Base-by-base conservation (phyloP, 30 jellyfish, hydroid and myxozoan genomes). In the Morbakka virulenta region DNA sequence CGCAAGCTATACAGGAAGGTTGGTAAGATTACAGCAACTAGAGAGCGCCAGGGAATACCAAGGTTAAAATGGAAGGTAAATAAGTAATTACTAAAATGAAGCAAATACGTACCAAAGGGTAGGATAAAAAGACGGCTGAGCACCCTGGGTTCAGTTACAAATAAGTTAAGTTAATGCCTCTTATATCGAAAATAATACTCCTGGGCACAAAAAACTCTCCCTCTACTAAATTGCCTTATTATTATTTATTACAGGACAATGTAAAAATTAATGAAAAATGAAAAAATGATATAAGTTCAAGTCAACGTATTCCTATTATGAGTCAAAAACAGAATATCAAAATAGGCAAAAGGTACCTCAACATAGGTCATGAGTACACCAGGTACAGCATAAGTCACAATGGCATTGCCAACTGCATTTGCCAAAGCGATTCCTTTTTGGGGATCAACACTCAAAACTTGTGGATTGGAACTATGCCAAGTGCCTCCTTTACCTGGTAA, bases 391-490 rank as follows among this genome's bases (percentile, higher is more conserved):
- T 36, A 83, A 14, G n/a, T n/a, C n/a, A 83, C 48, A 11, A 27
- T 67, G 0, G 87, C 79, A 2, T 70, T 26, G 32, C 95, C 95
- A 26, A 80, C 67, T 6, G 95, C 31, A 26, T 64, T 65, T 21
- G 83, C 87, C 6, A 83, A 48, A 20, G 70, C 87, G 50, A 17
- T 31, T 0, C 95, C 95, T 28, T 68, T 72, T 33, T 27, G 23
- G 1, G 83, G 26, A 30, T 83, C 79, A 34, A 83, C 52, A n/a
- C 74, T 63, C 2, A 72, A 23, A 12, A 83, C 72, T 13, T 61
- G 87, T 3, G 69, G 47, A 32, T 74, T 83, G 1, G 95, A 83
- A 21, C 53, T 47, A 2, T 87, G 64, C 95, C 95, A 83, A 32
- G 77, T 61, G 24, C 48, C 76, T 1, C 9, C 9, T 12, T 68